Conservation (phyloP, 2,888 invertebrate genomes). For the Frankliniella intonsa region DNA sequence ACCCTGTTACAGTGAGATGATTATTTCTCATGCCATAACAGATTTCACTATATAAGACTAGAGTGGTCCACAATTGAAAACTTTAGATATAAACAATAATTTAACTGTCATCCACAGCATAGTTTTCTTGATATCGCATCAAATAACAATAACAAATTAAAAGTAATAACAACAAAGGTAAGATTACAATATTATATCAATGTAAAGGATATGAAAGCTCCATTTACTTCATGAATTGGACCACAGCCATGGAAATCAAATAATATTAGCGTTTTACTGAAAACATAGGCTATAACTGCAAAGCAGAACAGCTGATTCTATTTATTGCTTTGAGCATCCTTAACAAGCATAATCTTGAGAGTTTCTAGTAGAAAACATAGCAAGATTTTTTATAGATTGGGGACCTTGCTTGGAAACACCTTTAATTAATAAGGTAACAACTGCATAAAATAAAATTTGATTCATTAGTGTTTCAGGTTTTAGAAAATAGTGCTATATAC, state of each 20-base stretch:
- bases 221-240: background rate
- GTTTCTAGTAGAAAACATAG: too few species aligned
- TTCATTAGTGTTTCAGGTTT: background rate
- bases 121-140: too few species aligned
- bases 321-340: conserved; percentile 20
- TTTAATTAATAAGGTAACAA: too few species aligned
- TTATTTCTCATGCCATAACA: background rate
- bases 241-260: background rate
- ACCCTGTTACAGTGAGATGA: background rate
- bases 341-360: too few species aligned
- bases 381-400: too few species aligned
- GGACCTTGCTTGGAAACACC: too few species aligned
- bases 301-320: background rate
- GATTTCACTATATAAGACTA: background rate
- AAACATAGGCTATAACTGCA: background rate
- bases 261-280: background rate
- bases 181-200: background rate
- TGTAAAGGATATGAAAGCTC: background rate
- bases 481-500: background rate
- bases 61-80: conserved; percentile 4
- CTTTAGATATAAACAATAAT: background rate
- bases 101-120: too few species aligned
- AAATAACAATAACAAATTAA: background rate
- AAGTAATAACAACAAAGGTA: background rate
- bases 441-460: background rate